A percentile compares a stretch with the other conserved stretches of the same genome.
These are phyloP conservation scores for Apodemia mormo DNA, from an alignment of 2,888 invertebrate genomes.

Conservation along the genomic window DNA sequence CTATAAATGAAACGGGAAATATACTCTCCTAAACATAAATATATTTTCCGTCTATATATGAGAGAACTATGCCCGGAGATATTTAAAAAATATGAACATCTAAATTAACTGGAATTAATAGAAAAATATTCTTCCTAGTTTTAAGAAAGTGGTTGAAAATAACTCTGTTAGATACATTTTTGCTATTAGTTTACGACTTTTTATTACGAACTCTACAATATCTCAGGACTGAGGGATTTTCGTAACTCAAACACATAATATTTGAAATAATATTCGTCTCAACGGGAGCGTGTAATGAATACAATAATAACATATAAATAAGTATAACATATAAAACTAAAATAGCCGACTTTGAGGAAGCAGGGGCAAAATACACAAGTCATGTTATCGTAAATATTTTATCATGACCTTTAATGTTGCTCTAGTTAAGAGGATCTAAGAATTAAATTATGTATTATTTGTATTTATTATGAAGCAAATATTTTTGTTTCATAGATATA, in stretches of 20 bases:
- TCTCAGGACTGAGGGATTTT: not conserved
- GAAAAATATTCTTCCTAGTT: no score
- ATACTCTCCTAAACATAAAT: no score
- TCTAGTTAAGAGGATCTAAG: not conserved
- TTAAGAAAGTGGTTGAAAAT: no score
- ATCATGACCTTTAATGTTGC: not conserved
- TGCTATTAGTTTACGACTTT: no score
- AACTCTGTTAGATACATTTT: no score
- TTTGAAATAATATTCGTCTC: not conserved
- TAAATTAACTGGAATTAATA: no score
- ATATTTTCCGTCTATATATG: no score
- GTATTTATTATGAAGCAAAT: not conserved
- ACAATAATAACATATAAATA: not conserved
- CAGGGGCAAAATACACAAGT: not conserved
- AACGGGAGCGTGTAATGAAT: constrained; percentile 6
- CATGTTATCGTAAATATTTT: not conserved
- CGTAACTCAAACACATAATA: not conserved
- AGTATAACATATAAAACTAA: not conserved
- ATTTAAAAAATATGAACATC: no score
- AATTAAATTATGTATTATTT: not conserved
- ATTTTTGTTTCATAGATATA: not conserved
- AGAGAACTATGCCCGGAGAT: no score
- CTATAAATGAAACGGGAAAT: no score
- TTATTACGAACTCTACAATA: no score
- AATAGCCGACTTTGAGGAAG: not conserved